A percentile compares a stretch with the other conserved stretches of the same genome.
These are phyloP conservation scores for Hydraecia micacea DNA, from an alignment of 2,888 invertebrate species.

Conservation along the genomic window DNA sequence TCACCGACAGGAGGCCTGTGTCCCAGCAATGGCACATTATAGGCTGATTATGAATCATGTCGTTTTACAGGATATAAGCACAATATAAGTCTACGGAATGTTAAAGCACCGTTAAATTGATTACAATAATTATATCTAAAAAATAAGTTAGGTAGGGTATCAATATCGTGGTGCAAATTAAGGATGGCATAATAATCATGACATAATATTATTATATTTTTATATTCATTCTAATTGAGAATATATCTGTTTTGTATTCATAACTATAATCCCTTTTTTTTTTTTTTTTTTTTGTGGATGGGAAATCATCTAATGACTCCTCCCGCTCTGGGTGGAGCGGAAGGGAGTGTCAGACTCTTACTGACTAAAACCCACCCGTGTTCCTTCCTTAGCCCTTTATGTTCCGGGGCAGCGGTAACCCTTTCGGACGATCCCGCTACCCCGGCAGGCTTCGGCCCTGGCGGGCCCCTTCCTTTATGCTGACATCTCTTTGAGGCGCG, in stretches of 20 bases:
- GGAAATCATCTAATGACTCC: too few species aligned
- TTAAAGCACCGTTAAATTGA: not conserved
- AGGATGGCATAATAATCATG: not conserved
- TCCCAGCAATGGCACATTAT: not conserved
- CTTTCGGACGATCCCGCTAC: too few species aligned
- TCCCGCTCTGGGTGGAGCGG: too few species aligned
- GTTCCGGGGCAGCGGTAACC: too few species aligned
- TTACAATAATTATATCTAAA: not conserved
- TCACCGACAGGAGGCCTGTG: not conserved
- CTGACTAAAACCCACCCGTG: too few species aligned
- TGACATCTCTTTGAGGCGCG: too few species aligned
- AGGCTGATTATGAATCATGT: not conserved
- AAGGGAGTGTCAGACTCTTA: too few species aligned
- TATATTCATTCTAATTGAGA: not conserved
- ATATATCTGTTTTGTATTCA: not conserved
- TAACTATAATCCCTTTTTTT: not conserved
- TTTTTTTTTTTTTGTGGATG: too few species aligned
- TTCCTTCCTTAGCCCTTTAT: too few species aligned
- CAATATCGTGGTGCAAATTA: not conserved
- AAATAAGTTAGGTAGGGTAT: not conserved
- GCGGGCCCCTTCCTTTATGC: too few species aligned
- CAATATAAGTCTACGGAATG: not conserved
- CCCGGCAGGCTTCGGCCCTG: too few species aligned
- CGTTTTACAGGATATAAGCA: not conserved
- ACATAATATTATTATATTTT: not conserved